These are phyloP conservation scores for Herpetotheres cachinnans DNA, from an alignment of 2,113 vertebrate genomes.

Conservation along the genomic window DNA sequence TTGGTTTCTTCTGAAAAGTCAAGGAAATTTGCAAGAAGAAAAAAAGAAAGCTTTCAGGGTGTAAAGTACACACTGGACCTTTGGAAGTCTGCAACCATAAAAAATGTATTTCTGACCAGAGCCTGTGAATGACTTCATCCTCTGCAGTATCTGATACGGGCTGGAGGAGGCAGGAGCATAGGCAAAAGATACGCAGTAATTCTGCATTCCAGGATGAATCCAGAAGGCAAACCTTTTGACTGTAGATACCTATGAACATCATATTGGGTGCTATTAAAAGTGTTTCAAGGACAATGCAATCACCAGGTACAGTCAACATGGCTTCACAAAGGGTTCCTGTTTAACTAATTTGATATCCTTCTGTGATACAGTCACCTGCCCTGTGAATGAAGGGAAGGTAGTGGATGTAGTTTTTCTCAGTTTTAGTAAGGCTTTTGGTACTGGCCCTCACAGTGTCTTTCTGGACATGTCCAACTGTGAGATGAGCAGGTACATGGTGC, in stretches of 20 bases:
- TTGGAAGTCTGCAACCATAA: not conserved
- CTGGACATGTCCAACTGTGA: not conserved
- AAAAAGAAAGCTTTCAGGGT: not conserved
- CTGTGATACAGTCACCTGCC: no score
- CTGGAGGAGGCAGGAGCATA: not conserved
- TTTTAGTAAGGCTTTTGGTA: not conserved
- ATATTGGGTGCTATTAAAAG: not conserved
- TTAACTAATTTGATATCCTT: not conserved
- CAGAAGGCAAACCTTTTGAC: not conserved
- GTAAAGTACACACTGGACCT: not conserved
- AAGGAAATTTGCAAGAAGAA: not conserved
- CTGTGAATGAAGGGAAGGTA: not conserved
- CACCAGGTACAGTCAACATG: not conserved
- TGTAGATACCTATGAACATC: not conserved
- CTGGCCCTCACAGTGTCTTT: not conserved
- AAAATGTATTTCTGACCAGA: not conserved
- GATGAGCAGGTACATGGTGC: not conserved
- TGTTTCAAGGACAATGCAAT: not conserved
- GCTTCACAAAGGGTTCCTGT: not conserved
- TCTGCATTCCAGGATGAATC: not conserved
- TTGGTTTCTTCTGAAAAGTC: not conserved
- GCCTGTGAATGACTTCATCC: not conserved
- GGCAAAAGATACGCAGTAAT: not conserved
- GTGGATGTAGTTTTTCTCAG: not conserved
- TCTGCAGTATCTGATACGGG: not conserved